Conservation (phyloP, 2,113 vertebrate species). For the Amazona guildingii region DNA sequence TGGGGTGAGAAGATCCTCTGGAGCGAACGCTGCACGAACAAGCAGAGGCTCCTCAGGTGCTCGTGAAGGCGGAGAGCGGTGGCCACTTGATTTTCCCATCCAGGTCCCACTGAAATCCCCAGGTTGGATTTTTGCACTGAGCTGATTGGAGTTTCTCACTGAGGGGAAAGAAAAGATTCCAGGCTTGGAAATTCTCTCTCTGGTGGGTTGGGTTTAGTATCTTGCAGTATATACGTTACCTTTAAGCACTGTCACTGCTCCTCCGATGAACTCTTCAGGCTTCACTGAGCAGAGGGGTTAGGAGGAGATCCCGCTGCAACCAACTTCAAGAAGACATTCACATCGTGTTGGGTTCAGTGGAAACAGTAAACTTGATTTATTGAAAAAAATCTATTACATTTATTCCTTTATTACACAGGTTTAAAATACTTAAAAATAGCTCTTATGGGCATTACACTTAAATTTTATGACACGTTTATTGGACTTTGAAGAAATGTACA, state of each 20-base stretch:
- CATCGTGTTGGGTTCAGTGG: conserved; percentile 65
- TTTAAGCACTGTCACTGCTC: not conserved
- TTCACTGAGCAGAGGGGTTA: not conserved
- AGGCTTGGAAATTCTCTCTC: not conserved
- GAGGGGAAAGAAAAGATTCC: not conserved
- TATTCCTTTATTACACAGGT: conserved; percentile 89
- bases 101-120: too few species aligned
- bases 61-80: not conserved
- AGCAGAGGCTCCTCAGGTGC: not conserved
- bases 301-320: not conserved
- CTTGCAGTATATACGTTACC: not conserved
- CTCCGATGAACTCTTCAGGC: not conserved
- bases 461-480: conserved; percentile 36
- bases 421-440: conserved; percentile 83
- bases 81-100: not conserved
- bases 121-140: rapidly evolving
- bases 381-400: conserved; percentile 88
- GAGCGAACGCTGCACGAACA: not conserved
- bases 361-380: conserved; percentile 94
- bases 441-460: conserved; percentile 62
- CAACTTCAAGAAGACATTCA: conserved; percentile 69
- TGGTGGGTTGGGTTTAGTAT: not conserved
- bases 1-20: not conserved
- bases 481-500: conserved; percentile 49
- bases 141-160: not conserved